phyloP scores from a whole-genome alignment of 2,797 vertebrate genomes.

The Percopsis omiscomaycus region DNA sequence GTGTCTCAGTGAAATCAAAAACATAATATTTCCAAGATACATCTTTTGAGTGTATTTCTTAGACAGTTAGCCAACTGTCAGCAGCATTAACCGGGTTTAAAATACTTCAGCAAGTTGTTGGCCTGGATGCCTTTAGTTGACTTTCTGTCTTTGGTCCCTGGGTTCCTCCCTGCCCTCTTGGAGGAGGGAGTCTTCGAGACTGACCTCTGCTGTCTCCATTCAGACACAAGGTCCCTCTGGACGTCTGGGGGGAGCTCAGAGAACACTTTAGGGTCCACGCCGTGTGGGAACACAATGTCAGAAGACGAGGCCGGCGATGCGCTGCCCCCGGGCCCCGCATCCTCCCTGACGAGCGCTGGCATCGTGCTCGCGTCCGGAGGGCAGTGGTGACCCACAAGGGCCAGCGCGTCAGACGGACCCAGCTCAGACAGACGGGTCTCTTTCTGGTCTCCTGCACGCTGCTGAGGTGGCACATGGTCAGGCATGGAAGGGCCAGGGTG shows the following conservation, averaged over 20 bases:
- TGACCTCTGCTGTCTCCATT: conserved; percentile 79
- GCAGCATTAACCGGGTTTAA: conserved; percentile 71
- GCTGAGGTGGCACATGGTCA: conserved; percentile 1
- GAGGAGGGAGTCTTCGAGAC: conserved; percentile 55
- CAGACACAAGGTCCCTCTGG: conserved; percentile 81
- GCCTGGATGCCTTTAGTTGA: conserved; percentile 47
- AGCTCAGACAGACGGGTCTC: conserved; percentile 1
- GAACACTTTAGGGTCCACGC: conserved; percentile 84
- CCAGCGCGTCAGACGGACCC: neutral
- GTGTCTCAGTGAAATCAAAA: neutral
- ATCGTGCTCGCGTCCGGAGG: conserved; percentile 2
- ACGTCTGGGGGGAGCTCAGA: conserved; percentile 78
- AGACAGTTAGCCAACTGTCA: neutral
- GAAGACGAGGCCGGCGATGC: conserved; percentile 12
- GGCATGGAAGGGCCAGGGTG: neutral
- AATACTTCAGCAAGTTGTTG: conserved; percentile 81
- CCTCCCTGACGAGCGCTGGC: conserved; percentile 14
- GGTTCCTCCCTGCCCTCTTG: conserved; percentile 50
- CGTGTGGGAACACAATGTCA: conserved; percentile 70
- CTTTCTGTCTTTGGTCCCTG: conserved; percentile 61
- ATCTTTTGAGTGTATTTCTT: no score
- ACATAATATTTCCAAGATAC: neutral
- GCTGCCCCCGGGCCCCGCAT: neutral
- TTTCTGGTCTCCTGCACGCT: neutral
- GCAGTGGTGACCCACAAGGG: neutral